phyloP scores from a whole-genome alignment of 2,888 invertebrate species.

The Eupeodes luniger region DNA sequence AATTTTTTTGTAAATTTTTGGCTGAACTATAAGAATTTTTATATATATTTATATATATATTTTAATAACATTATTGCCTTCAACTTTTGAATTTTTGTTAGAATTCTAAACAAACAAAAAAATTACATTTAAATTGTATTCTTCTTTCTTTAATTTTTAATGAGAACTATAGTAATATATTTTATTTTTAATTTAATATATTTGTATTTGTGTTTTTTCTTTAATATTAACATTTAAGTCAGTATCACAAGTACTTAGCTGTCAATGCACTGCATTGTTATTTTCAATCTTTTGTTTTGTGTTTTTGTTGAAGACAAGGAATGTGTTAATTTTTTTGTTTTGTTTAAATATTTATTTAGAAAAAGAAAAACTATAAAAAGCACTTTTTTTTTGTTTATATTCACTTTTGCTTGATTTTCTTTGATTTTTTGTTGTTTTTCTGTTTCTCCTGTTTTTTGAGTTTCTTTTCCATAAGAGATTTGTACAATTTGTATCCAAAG shows the following conservation, averaged over 20 bases:
- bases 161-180: conserved; percentile 26
- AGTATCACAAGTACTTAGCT: conserved; percentile 73
- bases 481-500: conserved; percentile 94
- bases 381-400: conserved; percentile 59
- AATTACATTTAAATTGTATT: no score
- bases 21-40: conserved; percentile 22
- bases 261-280: conserved; percentile 65
- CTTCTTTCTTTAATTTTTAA: conserved; percentile 32
- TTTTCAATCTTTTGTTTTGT: conserved; percentile 4
- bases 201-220: conserved; percentile 14
- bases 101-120: no score
- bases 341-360: conserved; percentile 8
- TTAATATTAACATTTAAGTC: conserved; percentile 53
- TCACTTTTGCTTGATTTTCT: conserved; percentile 88
- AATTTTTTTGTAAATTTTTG: conserved; percentile 43
- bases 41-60: not conserved
- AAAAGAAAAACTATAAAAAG: conserved; percentile 47
- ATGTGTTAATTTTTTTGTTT: conserved; percentile 46
- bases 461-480: conserved; percentile 91
- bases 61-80: conserved; percentile 55
- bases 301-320: conserved; percentile 71
- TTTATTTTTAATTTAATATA: conserved; percentile 36
- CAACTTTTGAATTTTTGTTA: conserved; percentile 14
- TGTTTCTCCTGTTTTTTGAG: conserved; percentile 91
- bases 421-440: conserved; percentile 89